A percentile compares a stretch with the other conserved stretches of the same genome.
Evolutionary conservation across 2,888 invertebrate species (phyloP).

Genomic region (Hymenopus coronatus): DNA sequence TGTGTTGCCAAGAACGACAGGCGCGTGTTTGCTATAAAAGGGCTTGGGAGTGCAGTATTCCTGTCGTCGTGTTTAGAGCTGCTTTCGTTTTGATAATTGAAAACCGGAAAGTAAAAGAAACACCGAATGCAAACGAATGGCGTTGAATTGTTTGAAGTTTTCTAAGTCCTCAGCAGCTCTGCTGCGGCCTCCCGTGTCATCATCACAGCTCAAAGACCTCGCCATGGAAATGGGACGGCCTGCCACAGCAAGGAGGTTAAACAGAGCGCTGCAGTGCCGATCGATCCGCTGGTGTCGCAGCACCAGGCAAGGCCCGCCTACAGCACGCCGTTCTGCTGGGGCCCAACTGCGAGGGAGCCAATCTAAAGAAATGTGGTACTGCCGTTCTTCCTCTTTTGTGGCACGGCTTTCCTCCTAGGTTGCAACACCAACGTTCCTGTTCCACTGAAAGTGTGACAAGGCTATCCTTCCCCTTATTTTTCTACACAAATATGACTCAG

Average conservation of each 20-base stretch:
- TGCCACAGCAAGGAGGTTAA: not conserved
- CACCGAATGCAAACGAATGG: not conserved
- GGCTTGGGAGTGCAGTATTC: too few relatives aligned
- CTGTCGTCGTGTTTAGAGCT: too few relatives aligned
- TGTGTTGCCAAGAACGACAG: too few relatives aligned
- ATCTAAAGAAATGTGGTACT: not conserved
- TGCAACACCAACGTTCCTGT: not conserved
- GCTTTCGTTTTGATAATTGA: too few relatives aligned
- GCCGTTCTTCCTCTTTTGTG: not conserved
- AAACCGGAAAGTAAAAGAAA: too few relatives aligned
- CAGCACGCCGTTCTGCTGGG: not conserved
- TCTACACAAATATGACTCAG: not conserved
- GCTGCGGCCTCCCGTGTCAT: not conserved
- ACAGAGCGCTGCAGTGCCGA: not conserved
- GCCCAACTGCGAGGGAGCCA: not conserved
- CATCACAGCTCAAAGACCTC: not conserved
- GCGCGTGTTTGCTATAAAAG: too few relatives aligned
- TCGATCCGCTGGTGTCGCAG: not conserved
- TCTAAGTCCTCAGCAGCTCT: too few relatives aligned
- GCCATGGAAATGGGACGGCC: not conserved
- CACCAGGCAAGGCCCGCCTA: not conserved
- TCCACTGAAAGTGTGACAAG: not conserved
- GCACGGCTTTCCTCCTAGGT: too few relatives aligned
- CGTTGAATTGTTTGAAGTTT: not conserved
- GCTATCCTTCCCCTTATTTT: not conserved